Conservation (phyloP, 2,113 vertebrate species). For the Oenanthe oenanthe region DNA sequence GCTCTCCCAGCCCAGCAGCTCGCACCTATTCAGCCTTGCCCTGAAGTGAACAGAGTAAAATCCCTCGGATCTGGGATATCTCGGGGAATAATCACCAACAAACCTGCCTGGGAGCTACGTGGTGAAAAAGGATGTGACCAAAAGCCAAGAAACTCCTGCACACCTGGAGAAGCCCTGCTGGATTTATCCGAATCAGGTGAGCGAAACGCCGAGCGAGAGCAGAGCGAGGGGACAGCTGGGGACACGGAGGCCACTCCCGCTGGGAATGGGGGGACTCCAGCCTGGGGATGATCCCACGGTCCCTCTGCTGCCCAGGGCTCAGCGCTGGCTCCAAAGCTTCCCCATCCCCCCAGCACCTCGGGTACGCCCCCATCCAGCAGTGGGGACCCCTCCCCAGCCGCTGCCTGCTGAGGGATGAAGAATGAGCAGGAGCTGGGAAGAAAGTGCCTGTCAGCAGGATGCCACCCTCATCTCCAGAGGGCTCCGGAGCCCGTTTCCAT, state of each 20-base stretch:
- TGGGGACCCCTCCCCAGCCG: neutral
- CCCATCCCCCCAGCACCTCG: fast-evolving
- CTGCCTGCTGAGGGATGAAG: neutral
- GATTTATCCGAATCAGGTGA: neutral
- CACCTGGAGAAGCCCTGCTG: fast-evolving
- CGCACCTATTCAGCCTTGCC: fast-evolving
- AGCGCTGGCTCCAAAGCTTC: neutral
- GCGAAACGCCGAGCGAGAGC: fast-evolving
- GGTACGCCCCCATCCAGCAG: neutral
- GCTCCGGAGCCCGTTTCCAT: neutral
- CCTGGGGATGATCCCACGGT: fast-evolving
- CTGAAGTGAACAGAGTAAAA: neutral
- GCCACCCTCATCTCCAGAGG: neutral
- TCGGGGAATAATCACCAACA: neutral
- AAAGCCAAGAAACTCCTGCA: neutral
- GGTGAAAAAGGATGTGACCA: neutral
- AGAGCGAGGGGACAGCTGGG: fast-evolving
- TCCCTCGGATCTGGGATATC: neutral
- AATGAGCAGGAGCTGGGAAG: neutral
- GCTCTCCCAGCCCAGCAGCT: neutral
- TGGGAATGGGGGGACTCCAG: neutral
- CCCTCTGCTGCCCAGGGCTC: fast-evolving
- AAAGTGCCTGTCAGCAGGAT: neutral
- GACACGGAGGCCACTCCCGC: neutral
- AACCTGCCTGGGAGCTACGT: neutral